These are phyloP conservation scores for Netelia virgata DNA, from an alignment of 2,888 invertebrate genomes.

Conservation along the genomic window DNA sequence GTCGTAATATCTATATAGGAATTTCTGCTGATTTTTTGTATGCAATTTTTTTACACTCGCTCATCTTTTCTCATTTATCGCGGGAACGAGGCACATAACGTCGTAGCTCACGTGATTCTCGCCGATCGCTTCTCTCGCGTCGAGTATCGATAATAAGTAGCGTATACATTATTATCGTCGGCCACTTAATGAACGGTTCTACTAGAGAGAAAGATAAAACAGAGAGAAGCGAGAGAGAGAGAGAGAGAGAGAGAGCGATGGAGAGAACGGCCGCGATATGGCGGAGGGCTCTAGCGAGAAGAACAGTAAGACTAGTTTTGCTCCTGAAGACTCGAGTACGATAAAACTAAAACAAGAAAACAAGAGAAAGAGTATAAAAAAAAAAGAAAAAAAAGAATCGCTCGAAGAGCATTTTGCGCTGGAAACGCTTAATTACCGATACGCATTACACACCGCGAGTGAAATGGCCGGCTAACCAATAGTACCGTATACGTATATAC, in stretches of 20 bases:
- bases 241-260: slow-evolving; percentile 38
- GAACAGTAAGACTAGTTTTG: slow-evolving; percentile 12
- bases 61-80: slow-evolving; percentile 22
- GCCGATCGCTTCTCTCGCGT: not conserved
- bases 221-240: slow-evolving; percentile 19
- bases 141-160: slow-evolving; percentile 63
- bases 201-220: slow-evolving; percentile 7
- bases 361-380: not conserved
- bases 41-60: slow-evolving; percentile 2
- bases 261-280: not conserved
- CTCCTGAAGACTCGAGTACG: slow-evolving; percentile 12
- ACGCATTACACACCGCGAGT: slow-evolving; percentile 54
- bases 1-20: not conserved
- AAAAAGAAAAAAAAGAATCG: slow-evolving; percentile 14
- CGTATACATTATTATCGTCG: slow-evolving; percentile 60
- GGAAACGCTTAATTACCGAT: slow-evolving; percentile 64
- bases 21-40: not conserved
- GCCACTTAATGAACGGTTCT: slow-evolving; percentile 62
- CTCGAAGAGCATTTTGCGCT: slow-evolving; percentile 44
- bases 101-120: slow-evolving; percentile 49
- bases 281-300: slow-evolving; percentile 5
- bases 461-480: not conserved
- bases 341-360: slow-evolving; percentile 32
- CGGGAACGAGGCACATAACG: slow-evolving; percentile 25
- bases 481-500: not conserved